Evolutionary conservation across 2,797 vertebrate genomes (phyloP).

Genomic region (Centroberyx gerrardi): DNA sequence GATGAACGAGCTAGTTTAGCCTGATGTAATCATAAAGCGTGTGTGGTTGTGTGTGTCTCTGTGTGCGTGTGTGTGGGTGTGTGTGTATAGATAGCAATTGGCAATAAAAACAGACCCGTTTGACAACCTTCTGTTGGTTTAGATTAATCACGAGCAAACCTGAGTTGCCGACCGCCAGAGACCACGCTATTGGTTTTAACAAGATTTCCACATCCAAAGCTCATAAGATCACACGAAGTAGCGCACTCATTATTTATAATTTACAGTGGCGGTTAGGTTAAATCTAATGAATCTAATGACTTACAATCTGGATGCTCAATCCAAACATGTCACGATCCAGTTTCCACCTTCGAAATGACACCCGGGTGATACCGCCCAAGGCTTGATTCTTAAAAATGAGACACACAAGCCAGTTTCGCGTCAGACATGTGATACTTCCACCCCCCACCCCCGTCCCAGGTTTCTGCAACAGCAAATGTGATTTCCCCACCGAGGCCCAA

Average conservation of each 20-base stretch:
- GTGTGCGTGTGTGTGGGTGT: slow-evolving; percentile 13
- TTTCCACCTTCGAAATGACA: slow-evolving; percentile 40
- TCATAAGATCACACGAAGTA: slow-evolving; percentile 48
- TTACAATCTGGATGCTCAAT: slow-evolving; percentile 39
- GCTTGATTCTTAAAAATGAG: slow-evolving; percentile 21
- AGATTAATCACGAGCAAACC: slow-evolving; percentile 70
- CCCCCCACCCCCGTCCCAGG: neutral
- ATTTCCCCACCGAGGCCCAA: slow-evolving; percentile 53
- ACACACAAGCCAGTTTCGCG: slow-evolving; percentile 12
- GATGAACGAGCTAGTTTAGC: slow-evolving; percentile 79
- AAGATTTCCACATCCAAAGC: slow-evolving; percentile 47
- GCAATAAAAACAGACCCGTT: slow-evolving; percentile 56
- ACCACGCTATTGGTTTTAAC: slow-evolving; percentile 50
- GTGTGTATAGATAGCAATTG: slow-evolving; percentile 44
- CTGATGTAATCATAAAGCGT: slow-evolving; percentile 77
- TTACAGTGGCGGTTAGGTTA: slow-evolving; percentile 39
- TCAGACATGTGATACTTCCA: slow-evolving; percentile 24
- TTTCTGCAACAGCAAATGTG: neutral
- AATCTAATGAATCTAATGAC: slow-evolving; percentile 67
- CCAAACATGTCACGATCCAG: slow-evolving; percentile 50
- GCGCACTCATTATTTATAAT: slow-evolving; percentile 65
- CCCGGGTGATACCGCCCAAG: slow-evolving; percentile 12
- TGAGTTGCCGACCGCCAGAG: slow-evolving; percentile 35
- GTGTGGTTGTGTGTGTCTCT: slow-evolving; percentile 19
- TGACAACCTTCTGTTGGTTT: slow-evolving; percentile 74